Evolutionary conservation across 2,797 vertebrate species (phyloP), one percentile per base, ranked within the genome.

Genomic region (Bradypodion ventrale): DNA sequence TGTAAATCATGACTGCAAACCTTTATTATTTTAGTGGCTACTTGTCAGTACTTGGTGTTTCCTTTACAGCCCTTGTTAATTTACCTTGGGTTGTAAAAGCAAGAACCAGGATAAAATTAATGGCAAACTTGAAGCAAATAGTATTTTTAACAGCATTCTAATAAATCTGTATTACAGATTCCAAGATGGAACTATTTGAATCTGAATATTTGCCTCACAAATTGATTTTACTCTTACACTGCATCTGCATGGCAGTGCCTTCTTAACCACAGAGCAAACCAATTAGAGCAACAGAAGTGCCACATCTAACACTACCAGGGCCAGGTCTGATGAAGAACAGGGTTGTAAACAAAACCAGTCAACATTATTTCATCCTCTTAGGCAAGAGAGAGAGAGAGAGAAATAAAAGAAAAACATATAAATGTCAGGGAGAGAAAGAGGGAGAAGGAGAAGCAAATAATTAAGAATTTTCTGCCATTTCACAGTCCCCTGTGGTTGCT

Each of bases 1-100:
- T 78, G 37, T 5, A 59, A 86, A 73, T 83, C 52, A 80, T 4
- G 42, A 78, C 52, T 90, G 32, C 52, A 66, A 42, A 37, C 16
- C 23, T 68, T 68, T 35, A 82, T 78, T 85, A 86, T 81, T 81
- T 63, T 77, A 83, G 6, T 69, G 78, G 70, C 12, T 40, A 80
- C 10, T 35, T 29, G 27, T 9, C 0, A 21, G 63, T 89, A 78
- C 13, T 85, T 82, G 75, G 75, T 75, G n/a, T 59, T 75, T 83
- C 42, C 83, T 89, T 85, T 89, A 12, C 52, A 37, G 63, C 76
- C 3, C 46, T 27, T 76, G 74, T 23, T 42, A 66, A 82, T 90
- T 86, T 68, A 4, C 87, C 89, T 89, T 89, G 80, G 92, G 89
- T 82, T 80, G 83, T 13, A 89, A 87, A 78, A 76, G 68, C 68